Evolutionary conservation across 1,140 invertebrate species (phyloP).

Genomic region (Tetranychus cinnabarinus): DNA sequence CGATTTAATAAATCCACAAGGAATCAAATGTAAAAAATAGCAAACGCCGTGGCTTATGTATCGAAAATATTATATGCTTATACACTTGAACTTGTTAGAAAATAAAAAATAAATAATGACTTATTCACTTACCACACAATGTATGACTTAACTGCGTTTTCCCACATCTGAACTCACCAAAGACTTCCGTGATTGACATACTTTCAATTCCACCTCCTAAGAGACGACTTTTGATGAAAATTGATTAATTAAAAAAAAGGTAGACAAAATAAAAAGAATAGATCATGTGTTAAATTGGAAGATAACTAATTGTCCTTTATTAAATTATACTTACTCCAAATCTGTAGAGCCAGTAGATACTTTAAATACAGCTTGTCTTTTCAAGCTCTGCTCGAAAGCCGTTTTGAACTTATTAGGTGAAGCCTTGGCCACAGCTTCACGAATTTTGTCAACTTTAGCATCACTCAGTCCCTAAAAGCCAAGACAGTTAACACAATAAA

Average conservation of each 20-base stretch:
- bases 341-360: background rate
- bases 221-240: slow-evolving; percentile 24
- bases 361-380: background rate
- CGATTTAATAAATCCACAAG: too few relatives aligned
- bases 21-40: too few relatives aligned
- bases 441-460: background rate
- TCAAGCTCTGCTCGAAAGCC: background rate
- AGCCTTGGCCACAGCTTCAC: background rate
- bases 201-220: slow-evolving; percentile 28
- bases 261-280: background rate
- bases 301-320: too few relatives aligned
- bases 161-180: slow-evolving; percentile 35
- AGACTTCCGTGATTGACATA: slow-evolving; percentile 29
- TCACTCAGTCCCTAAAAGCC: background rate
- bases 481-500: too few relatives aligned
- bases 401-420: background rate
- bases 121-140: slow-evolving; percentile 10
- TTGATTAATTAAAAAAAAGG: background rate
- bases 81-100: too few relatives aligned
- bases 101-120: too few relatives aligned
- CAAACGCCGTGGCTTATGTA: too few relatives aligned
- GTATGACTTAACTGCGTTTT: slow-evolving; percentile 16
- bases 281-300: background rate
- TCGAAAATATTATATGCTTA: too few relatives aligned
- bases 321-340: background rate